These are phyloP conservation scores for Electrona antarctica DNA, from an alignment of 2,113 vertebrate genomes.

Conservation along the genomic window DNA sequence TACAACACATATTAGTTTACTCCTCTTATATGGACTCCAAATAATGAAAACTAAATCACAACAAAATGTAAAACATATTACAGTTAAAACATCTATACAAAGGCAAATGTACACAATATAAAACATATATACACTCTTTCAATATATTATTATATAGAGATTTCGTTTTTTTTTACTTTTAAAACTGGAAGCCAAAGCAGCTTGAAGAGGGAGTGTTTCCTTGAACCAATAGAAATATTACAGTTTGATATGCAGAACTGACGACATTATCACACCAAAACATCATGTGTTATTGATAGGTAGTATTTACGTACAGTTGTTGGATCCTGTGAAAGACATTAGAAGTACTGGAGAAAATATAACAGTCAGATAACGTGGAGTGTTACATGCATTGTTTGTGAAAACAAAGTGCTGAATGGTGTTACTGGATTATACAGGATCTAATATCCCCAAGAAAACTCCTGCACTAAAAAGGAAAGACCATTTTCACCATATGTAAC, in stretches of 20 bases:
- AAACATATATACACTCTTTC: slow-evolving; percentile 84
- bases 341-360: slow-evolving; percentile 37
- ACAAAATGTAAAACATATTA: slow-evolving; percentile 73
- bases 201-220: slow-evolving; percentile 74
- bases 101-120: slow-evolving; percentile 85
- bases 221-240: slow-evolving; percentile 25
- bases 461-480: slow-evolving; percentile 4
- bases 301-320: slow-evolving; percentile 82
- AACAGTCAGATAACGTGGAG: slow-evolving; percentile 51
- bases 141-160: slow-evolving; percentile 89
- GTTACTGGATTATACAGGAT: slow-evolving; percentile 45
- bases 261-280: slow-evolving; percentile 32
- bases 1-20: slow-evolving; percentile 74
- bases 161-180: slow-evolving; percentile 70
- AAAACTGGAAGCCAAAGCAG: slow-evolving; percentile 70
- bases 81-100: slow-evolving; percentile 83
- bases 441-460: slow-evolving; percentile 27
- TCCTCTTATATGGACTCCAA: slow-evolving; percentile 71
- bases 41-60: slow-evolving; percentile 68
- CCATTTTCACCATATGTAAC: slow-evolving; percentile 15
- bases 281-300: slow-evolving; percentile 69
- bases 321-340: slow-evolving; percentile 72
- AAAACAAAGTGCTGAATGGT: slow-evolving; percentile 47
- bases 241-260: slow-evolving; percentile 18
- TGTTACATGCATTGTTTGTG: slow-evolving; percentile 28